Evolutionary conservation across 1,140 invertebrate genomes (phyloP).

Genomic region (Micrasema longulum): DNA sequence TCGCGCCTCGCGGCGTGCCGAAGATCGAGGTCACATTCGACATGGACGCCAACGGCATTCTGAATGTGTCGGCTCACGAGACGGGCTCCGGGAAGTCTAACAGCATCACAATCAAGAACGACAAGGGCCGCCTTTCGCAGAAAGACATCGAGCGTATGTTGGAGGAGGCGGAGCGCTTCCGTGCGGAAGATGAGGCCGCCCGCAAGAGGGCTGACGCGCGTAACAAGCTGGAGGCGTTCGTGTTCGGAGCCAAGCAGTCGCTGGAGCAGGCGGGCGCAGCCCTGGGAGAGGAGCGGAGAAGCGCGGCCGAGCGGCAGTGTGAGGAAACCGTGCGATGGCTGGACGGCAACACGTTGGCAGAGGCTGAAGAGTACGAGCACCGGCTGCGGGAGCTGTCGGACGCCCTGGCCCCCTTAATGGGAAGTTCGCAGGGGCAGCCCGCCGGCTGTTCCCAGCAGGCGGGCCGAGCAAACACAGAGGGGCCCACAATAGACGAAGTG

Average conservation of each 20-base stretch:
- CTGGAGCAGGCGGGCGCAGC: slow-evolving; percentile 72
- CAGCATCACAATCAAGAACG: slow-evolving; percentile 90
- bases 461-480: slow-evolving; percentile 81
- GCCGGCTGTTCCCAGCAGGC: slow-evolving; percentile 77
- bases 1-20: slow-evolving; percentile 72
- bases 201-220: slow-evolving; percentile 74
- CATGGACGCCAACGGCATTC: slow-evolving; percentile 83
- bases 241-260: slow-evolving; percentile 84
- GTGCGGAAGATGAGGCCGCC: slow-evolving; percentile 77
- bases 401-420: no score
- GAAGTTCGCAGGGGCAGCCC: no score
- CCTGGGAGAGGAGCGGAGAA: no score
- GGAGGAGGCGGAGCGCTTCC: slow-evolving; percentile 78
- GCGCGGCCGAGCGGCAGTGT: no score
- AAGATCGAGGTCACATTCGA: slow-evolving; percentile 81
- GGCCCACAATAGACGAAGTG: slow-evolving; percentile 81
- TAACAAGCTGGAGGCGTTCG: slow-evolving; percentile 87
- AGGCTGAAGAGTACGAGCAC: slow-evolving; percentile 82
- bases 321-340: slow-evolving; percentile 73
- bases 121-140: slow-evolving; percentile 90
- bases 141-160: slow-evolving; percentile 95
- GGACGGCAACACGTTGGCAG: slow-evolving; percentile 74
- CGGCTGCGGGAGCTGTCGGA: slow-evolving; percentile 81
- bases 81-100: slow-evolving; percentile 81
- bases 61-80: slow-evolving; percentile 85